phyloP scores from a whole-genome alignment of 2,797 vertebrate species.

The Sarcoramphus papa region DNA sequence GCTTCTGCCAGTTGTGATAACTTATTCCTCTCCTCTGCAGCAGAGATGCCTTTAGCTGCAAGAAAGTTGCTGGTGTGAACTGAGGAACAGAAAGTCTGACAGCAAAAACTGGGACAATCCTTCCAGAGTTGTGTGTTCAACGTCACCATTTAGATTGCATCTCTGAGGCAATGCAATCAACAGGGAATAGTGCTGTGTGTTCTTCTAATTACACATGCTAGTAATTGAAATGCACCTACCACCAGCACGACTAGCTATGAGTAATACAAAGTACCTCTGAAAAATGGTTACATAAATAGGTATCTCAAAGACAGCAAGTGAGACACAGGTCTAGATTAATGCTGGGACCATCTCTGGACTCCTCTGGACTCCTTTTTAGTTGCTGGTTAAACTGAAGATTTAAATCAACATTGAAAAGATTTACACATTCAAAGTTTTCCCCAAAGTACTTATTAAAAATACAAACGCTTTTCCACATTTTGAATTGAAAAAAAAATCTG shows the following conservation, averaged over 20 bases:
- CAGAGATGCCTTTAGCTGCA: slow-evolving; percentile 20
- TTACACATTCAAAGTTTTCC: not conserved
- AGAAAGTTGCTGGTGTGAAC: slow-evolving; percentile 19
- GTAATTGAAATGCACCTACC: slow-evolving; percentile 16
- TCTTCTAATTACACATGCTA: slow-evolving; percentile 37
- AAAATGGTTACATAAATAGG: not conserved
- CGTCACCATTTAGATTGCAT: not conserved
- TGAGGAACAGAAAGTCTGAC: not conserved
- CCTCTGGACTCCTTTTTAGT: not conserved
- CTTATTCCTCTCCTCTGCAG: not conserved
- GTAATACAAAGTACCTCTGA: not conserved
- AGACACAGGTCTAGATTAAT: not conserved
- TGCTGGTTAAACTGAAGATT: not conserved
- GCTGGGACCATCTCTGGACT: not conserved
- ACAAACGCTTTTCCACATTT: not conserved
- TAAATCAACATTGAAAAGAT: not conserved
- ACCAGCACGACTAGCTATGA: not conserved
- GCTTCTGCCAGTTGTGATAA: not conserved
- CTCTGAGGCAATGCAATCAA: slow-evolving; percentile 1
- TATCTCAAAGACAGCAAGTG: not conserved
- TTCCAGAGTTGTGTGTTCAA: not conserved
- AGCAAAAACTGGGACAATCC: slow-evolving; percentile 42
- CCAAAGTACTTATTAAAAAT: not conserved
- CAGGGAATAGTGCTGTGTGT: not conserved
- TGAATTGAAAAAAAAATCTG: not conserved